Percentiles rank a stretch among this genome's conserved stretches.
Evolutionary conservation across 2,113 vertebrate species (phyloP).

Genomic region (Serinus canaria): DNA sequence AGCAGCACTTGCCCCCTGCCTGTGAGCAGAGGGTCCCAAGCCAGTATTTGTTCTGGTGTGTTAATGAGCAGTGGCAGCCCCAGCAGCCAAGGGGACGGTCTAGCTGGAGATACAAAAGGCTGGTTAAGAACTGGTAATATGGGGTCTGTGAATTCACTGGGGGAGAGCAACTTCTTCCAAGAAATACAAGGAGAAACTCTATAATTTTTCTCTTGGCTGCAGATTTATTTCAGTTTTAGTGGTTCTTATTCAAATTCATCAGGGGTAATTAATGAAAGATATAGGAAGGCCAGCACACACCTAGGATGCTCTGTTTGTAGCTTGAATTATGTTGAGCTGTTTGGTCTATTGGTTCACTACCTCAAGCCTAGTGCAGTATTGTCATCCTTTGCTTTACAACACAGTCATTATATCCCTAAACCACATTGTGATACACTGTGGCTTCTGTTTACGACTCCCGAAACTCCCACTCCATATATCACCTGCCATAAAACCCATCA

Average conservation of each 20-base stretch:
- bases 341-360: constrained; percentile 81
- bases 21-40: background rate
- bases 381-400: constrained; percentile 84
- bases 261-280: constrained; percentile 72
- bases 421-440: constrained; percentile 84
- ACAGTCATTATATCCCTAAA: constrained; percentile 86
- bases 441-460: constrained; percentile 84
- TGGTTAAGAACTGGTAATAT: constrained; percentile 10
- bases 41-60: background rate
- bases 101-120: background rate
- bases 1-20: background rate
- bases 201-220: constrained; percentile 40
- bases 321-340: constrained; percentile 77
- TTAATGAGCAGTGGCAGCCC: background rate
- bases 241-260: constrained; percentile 73
- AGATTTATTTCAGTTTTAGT: constrained; percentile 72
- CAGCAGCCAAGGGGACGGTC: background rate
- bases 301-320: constrained; percentile 58
- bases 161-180: constrained; percentile 29
- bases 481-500: constrained; percentile 87
- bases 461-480: constrained; percentile 87
- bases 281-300: constrained; percentile 41
- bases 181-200: constrained; percentile 55
- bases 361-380: constrained; percentile 76
- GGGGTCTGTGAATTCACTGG: background rate